Base-by-base conservation (phyloP, 2,797 vertebrate genomes). In the Euthynnus affinis region DNA sequence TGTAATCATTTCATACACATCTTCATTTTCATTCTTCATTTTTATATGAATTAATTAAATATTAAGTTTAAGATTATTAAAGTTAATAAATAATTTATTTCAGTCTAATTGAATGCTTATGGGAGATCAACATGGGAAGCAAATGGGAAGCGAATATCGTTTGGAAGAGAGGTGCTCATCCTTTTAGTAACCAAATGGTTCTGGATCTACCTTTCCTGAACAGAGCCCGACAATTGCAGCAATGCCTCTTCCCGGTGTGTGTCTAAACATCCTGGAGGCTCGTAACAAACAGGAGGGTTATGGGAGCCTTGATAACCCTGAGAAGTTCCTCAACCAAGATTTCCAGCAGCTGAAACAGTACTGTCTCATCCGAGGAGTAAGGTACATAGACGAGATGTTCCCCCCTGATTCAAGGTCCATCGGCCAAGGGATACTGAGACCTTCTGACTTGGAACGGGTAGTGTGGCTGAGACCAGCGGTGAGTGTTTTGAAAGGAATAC, bases 391-490 rank as follows among this genome's bases (percentile, higher is more conserved):
- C 22, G 77, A 88, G 2, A 85, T 71, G 74, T 93, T 93, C 56
- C 87, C 88, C 2, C 91, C 92, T 14, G 84, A 89, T 22, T 34
- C 18, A 4, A 20, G 3, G 46, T 88, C 89, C 13, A 91, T 93
- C 42, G 92, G 92, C 2, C 49, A 67, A 7, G 78, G 22, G 1
- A 12, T 90, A 12, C 71, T 93, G 6, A 0, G 1, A 0, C 57
- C 85, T 2, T 34, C 83, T 0, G n/a, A 61, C 0, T 52, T 92
- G 74, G 51, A n/a, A 22, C 68, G 59, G 27, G 87, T 93, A 42
- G n/a, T 68, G 66, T 93, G 92, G 92, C 53, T 42, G 51, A 89
- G 92, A 68, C 92, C 92, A 72, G 55, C 18, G 67, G 92, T 93
- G 81, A 60, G 87, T 72, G 12, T 18, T 29, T 74, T 49, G 2